These are phyloP conservation scores for Drymonia ruficornis DNA, from an alignment of 2,888 invertebrate species.

Conservation along the genomic window DNA sequence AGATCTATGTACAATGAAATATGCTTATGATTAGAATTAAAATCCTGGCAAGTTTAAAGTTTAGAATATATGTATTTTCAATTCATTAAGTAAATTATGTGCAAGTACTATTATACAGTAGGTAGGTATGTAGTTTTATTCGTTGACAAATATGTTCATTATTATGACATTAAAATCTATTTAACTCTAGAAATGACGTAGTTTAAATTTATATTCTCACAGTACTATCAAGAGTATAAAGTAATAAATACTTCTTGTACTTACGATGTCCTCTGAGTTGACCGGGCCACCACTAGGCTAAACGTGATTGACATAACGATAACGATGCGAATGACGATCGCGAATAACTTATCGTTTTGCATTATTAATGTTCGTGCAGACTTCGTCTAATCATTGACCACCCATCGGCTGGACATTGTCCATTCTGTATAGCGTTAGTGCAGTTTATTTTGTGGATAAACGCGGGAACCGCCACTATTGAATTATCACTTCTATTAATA, in stretches of 20 bases:
- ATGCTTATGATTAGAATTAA: neutral
- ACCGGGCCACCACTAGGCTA: constrained; percentile 20
- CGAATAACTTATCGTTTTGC: constrained; percentile 28
- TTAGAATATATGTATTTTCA: too few species aligned
- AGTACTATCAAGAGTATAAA: neutral
- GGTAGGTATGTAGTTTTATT: too few species aligned
- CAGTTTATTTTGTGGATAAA: neutral
- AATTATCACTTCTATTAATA: too few species aligned
- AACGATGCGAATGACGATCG: constrained; percentile 24
- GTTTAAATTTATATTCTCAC: neutral
- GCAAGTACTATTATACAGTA: too few species aligned
- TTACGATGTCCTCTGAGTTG: constrained; percentile 15
- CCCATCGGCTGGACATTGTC: constrained; percentile 18
- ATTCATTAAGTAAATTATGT: too few species aligned
- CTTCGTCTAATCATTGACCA: constrained; percentile 4
- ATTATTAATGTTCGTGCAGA: constrained; percentile 10
- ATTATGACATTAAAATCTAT: too few species aligned
- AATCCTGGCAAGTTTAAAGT: neutral
- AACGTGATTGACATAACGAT: constrained; percentile 42
- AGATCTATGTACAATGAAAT: constrained; percentile 9
- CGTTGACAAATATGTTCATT: too few species aligned
- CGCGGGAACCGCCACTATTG: too few species aligned
- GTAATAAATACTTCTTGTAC: constrained; percentile 12
- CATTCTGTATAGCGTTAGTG: neutral
- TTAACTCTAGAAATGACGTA: neutral